Evolutionary conservation across 2,797 vertebrate species (phyloP).

Genomic region (Valencia hispanica): DNA sequence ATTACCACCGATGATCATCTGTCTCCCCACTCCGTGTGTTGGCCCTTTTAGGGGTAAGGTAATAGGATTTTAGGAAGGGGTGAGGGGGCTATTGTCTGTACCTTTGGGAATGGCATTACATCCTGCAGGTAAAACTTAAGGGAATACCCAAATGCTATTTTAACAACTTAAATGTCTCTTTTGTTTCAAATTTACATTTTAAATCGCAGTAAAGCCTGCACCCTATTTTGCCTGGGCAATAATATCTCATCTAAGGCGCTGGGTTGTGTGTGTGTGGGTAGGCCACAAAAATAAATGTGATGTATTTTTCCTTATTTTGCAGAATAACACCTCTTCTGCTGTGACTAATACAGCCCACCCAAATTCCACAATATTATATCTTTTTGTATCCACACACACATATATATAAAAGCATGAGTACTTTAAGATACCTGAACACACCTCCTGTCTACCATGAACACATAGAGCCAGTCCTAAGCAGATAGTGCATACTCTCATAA

Average conservation of each 20-base stretch:
- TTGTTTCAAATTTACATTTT: conserved; percentile 7
- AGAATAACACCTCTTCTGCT: conserved; percentile 51
- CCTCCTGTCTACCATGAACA: conserved; percentile 12
- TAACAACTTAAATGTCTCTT: neutral
- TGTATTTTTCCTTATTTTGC: conserved; percentile 45
- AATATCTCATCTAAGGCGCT: conserved; percentile 38
- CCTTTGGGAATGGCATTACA: conserved; percentile 62
- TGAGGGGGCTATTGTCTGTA: conserved; percentile 46
- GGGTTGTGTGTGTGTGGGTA: conserved; percentile 7
- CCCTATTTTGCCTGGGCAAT: conserved; percentile 15
- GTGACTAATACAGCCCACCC: conserved; percentile 48
- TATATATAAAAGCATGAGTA: neutral
- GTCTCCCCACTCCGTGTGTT: conserved; percentile 61
- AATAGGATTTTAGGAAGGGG: conserved; percentile 71
- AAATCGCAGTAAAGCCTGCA: conserved; percentile 4
- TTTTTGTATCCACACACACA: conserved; percentile 16
- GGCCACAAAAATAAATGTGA: conserved; percentile 26
- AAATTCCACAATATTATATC: conserved; percentile 40
- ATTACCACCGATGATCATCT: conserved; percentile 79
- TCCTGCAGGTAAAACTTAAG: conserved; percentile 55
- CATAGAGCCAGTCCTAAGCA: conserved; percentile 7
- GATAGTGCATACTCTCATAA: conserved; percentile 17
- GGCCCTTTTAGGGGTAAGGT: conserved; percentile 73
- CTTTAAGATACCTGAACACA: conserved; percentile 7
- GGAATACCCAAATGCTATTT: neutral